Evolutionary conservation across 1,140 invertebrate species (phyloP).

Genomic region (Heliconius hermathena): DNA sequence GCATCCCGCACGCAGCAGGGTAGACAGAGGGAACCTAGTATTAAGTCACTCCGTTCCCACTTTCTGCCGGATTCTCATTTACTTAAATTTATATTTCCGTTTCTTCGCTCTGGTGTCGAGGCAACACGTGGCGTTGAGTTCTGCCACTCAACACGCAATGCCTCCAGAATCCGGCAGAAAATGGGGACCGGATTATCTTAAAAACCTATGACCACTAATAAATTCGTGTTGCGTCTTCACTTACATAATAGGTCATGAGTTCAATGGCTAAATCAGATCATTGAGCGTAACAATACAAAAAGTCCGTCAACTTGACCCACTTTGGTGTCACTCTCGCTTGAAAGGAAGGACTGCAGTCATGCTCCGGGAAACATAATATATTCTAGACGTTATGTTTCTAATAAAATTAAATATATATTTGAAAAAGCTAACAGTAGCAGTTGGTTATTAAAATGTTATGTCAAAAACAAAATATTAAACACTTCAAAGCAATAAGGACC

Average conservation of each 20-base stretch:
- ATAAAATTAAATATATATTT: not conserved
- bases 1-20: too few relatives aligned
- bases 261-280: conserved; percentile 69
- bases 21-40: too few relatives aligned
- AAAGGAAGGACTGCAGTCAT: conserved; percentile 46
- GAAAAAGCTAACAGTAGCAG: too few relatives aligned
- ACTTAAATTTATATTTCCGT: too few relatives aligned
- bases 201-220: conserved; percentile 8
- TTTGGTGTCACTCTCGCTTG: conserved; percentile 61
- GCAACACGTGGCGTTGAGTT: too few relatives aligned
- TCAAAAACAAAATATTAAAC: too few relatives aligned
- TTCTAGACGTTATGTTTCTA: not conserved
- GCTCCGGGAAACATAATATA: conserved; percentile 18
- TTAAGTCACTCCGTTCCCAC: too few relatives aligned
- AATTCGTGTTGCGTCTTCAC: conserved; percentile 27
- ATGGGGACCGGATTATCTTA: not conserved
- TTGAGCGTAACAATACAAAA: conserved; percentile 68
- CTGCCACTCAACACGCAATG: too few relatives aligned
- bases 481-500: not conserved
- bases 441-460: too few relatives aligned
- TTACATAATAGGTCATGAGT: conserved; percentile 59
- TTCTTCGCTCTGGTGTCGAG: too few relatives aligned
- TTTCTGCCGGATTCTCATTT: too few relatives aligned
- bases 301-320: conserved; percentile 76
- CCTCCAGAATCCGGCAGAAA: too few relatives aligned